phyloP scores from a whole-genome alignment of 1,140 invertebrate species.

The Ericerus pela region DNA sequence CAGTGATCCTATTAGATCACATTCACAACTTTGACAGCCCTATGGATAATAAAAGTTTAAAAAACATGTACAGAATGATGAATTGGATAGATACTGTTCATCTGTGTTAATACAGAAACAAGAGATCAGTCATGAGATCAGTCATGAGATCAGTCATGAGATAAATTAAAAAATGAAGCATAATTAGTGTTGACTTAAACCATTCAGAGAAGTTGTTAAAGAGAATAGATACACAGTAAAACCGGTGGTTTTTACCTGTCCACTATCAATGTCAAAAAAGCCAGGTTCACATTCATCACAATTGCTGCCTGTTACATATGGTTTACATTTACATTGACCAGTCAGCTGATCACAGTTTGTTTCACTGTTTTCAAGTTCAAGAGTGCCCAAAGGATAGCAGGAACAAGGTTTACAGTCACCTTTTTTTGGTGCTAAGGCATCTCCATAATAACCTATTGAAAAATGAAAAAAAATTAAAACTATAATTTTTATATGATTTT shows the following conservation, averaged over 20 bases:
- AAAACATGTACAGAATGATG: too few relatives aligned
- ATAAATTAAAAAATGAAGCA: too few relatives aligned
- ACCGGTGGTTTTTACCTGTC: slow-evolving; percentile 36
- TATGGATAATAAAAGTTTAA: slow-evolving; percentile 29
- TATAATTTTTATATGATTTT: background rate
- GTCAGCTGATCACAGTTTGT: slow-evolving; percentile 61
- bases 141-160: too few relatives aligned
- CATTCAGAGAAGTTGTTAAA: too few relatives aligned
- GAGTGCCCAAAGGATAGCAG: slow-evolving; percentile 65
- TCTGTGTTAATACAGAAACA: too few relatives aligned
- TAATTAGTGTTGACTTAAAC: too few relatives aligned
- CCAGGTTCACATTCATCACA: slow-evolving; percentile 80
- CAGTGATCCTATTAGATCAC: slow-evolving; percentile 67
- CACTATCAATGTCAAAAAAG: slow-evolving; percentile 65
- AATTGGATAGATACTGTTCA: too few relatives aligned
- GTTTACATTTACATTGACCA: slow-evolving; percentile 73
- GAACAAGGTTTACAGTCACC: slow-evolving; percentile 80
- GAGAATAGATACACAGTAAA: background rate
- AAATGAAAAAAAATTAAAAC: background rate
- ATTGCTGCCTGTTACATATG: slow-evolving; percentile 69
- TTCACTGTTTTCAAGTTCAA: slow-evolving; percentile 47
- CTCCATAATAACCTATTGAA: slow-evolving; percentile 59
- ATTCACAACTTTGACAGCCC: slow-evolving; percentile 73
- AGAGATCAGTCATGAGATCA: too few relatives aligned
- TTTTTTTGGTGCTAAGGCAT: slow-evolving; percentile 69